These are phyloP conservation scores for Apteryx mantelli DNA, from an alignment of 2,113 vertebrate species.

Conservation along the genomic window DNA sequence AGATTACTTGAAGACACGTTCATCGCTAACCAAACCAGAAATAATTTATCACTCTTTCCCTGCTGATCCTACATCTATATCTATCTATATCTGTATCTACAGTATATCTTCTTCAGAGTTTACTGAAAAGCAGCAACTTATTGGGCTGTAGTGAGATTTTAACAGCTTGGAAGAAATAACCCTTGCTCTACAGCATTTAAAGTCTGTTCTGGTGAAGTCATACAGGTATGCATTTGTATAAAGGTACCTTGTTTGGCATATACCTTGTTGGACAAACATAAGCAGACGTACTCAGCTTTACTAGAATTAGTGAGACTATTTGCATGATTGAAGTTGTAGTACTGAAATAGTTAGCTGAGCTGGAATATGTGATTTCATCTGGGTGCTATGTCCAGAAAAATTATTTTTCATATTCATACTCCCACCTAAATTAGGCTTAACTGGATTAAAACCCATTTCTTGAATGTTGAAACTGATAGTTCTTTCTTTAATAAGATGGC, in stretches of 20 bases:
- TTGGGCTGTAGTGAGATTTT: background rate
- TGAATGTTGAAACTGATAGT: background rate
- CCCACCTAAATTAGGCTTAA: background rate
- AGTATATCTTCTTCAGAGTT: background rate
- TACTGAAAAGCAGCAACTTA: background rate
- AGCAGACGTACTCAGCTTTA: background rate
- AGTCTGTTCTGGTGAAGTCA: background rate
- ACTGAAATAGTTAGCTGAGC: background rate
- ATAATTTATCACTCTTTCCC: background rate
- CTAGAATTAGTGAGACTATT: background rate
- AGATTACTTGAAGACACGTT: background rate
- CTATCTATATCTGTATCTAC: background rate
- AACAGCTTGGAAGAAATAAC: background rate
- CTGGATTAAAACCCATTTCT: background rate
- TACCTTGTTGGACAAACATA: background rate
- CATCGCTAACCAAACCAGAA: background rate
- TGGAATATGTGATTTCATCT: background rate
- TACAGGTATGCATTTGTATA: background rate
- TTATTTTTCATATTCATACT: background rate
- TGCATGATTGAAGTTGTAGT: background rate
- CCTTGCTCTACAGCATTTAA: background rate
- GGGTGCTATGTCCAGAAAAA: background rate
- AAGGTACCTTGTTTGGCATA: background rate
- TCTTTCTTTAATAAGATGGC: background rate
- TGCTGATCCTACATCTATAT: background rate